Evolutionary conservation across 2,888 invertebrate species (phyloP).

Genomic region (Melieria crassipennis): DNA sequence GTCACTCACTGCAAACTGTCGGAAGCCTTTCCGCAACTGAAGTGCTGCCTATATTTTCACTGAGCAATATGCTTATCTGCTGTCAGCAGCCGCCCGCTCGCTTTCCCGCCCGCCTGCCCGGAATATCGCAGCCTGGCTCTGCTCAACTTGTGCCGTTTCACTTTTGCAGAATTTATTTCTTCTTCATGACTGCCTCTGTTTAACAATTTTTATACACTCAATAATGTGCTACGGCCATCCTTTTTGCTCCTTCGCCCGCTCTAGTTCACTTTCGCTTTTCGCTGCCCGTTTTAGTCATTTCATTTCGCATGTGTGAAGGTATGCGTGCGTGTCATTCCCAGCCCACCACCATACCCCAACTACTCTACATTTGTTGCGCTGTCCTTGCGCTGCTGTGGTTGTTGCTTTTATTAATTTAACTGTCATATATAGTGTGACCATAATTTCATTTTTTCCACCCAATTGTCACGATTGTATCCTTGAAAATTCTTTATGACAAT

Average conservation of each 20-base stretch:
- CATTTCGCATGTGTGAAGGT: conserved; percentile 47
- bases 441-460: conserved; percentile 27
- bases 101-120: too few relatives aligned
- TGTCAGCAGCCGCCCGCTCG: too few relatives aligned
- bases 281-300: conserved; percentile 39
- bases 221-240: neutral
- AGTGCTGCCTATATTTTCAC: too few relatives aligned
- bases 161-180: too few relatives aligned
- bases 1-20: conserved; percentile 9
- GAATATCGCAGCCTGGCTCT: too few relatives aligned
- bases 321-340: neutral
- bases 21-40: neutral
- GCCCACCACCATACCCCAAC: neutral
- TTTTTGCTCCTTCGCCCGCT: neutral
- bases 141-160: too few relatives aligned
- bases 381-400: neutral
- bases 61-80: too few relatives aligned
- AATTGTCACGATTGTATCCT: conserved; percentile 36
- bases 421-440: neutral
- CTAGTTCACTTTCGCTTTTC: conserved; percentile 8
- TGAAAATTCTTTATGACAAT: conserved; percentile 34
- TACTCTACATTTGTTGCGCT: neutral
- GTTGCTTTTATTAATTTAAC: neutral
- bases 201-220: too few relatives aligned
- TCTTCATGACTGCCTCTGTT: too few relatives aligned